Base-by-base conservation (phyloP, 92 coral and sea anemone species). In the Micromussa lordhowensis region DNA sequence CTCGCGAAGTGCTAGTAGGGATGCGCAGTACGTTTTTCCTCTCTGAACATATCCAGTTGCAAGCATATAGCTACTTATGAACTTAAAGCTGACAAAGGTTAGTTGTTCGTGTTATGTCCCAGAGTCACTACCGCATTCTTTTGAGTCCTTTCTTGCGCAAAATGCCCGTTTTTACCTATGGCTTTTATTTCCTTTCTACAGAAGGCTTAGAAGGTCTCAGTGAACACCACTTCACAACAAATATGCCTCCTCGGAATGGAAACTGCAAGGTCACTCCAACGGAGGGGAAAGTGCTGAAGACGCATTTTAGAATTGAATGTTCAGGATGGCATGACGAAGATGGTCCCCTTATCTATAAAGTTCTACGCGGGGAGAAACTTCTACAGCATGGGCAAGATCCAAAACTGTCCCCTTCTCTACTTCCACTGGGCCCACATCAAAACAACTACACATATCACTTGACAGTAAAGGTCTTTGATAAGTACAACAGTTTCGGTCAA, bases 241-340 rank as follows among this genome's bases (percentile, higher is more conserved):
- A 95, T 80, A 26, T 74, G 14, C 85, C 91, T 29, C 98, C 98
- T 16, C 78, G 17, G 57, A 81, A 83, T 32, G 98, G 98, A 88
- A 71, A 32, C 28, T 95, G 98, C 63, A 80, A 30, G 21, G 83
- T 95, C 49, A 58, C 82, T 69, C 91, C 98, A 5, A 32, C 31
- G 8, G 80, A 74, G 53, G 98, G 98, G 21, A 54, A 61, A 55
- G 91, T 89, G 15, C 57, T 95, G 26, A 58, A 75, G 57, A 92
- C 95, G 10, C 61, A 79, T 17, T 92, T 92, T 82, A 30, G 36
- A 4, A 78, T 92, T 58, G 48, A 77, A 81, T 92, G 95, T 83
- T 10, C 18, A 24, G 95, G 89, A 19, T 90, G 95, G 93, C 30
- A 30, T 70, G 95, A 90, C 29, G 86, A 86, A 58, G 81, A 73